These are phyloP conservation scores for Drosophila athabasca DNA, from an alignment of 1,140 invertebrate genomes.

Conservation along the genomic window DNA sequence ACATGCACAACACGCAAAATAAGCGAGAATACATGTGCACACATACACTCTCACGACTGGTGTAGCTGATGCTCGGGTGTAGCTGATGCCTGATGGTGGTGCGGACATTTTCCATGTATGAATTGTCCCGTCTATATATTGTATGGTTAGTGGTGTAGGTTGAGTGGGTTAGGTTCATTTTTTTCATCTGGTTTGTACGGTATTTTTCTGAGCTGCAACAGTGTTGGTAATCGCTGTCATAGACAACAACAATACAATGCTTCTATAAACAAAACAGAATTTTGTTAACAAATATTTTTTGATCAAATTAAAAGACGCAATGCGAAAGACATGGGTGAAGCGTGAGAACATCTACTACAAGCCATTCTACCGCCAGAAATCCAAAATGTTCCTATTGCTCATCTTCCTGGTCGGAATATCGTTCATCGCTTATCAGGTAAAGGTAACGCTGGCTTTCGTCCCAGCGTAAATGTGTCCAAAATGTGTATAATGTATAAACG, in stretches of 20 bases:
- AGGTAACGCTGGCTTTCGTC: not conserved
- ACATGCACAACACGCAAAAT: too few species aligned
- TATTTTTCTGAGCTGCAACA: not conserved
- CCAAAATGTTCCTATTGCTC: constrained; percentile 73
- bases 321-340: constrained; percentile 83
- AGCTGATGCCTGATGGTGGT: too few species aligned
- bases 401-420: constrained; percentile 78
- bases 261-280: constrained; percentile 46
- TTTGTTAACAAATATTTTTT: constrained; percentile 14
- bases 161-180: too few species aligned
- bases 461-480: constrained; percentile 4
- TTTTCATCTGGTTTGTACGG: too few species aligned
- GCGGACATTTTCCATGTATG: too few species aligned
- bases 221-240: constrained; percentile 13
- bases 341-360: constrained; percentile 82
- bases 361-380: constrained; percentile 83
- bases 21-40: too few species aligned
- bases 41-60: too few species aligned
- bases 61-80: too few species aligned
- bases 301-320: constrained; percentile 30
- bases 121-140: too few species aligned
- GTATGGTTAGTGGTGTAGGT: too few species aligned
- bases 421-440: constrained; percentile 79
- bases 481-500: constrained; percentile 29
- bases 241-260: constrained; percentile 41